phyloP scores from a whole-genome alignment of 2,113 vertebrate species.

The Thymallus thymallus region DNA sequence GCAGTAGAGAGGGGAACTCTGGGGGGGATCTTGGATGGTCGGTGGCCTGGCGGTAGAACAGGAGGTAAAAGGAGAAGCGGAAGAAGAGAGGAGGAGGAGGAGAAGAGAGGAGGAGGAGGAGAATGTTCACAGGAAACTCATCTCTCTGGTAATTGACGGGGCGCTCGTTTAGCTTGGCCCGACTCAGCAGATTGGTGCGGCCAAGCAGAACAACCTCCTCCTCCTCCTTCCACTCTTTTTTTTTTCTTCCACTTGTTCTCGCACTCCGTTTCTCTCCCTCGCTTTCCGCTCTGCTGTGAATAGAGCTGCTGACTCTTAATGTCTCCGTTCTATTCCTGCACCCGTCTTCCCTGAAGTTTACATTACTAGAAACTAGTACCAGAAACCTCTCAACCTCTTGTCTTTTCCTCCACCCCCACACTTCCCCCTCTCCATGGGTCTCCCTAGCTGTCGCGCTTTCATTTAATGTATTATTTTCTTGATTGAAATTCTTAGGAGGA shows the following conservation, averaged over 20 bases:
- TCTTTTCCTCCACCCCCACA: not conserved
- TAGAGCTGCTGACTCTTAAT: conserved; percentile 34
- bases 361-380: conserved; percentile 24
- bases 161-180: conserved; percentile 49
- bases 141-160: conserved; percentile 42
- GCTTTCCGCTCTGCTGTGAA: conserved; percentile 10
- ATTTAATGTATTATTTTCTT: not conserved
- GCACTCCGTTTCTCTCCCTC: conserved; percentile 6
- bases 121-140: conserved; percentile 34
- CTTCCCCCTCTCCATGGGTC: not conserved
- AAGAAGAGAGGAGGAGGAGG: not conserved
- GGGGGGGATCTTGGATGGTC: too few relatives aligned
- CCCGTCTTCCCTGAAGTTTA: conserved; percentile 7
- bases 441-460: not conserved
- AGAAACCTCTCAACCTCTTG: not conserved
- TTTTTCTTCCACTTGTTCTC: conserved; percentile 3
- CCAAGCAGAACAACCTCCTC: conserved; percentile 33
- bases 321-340: conserved; percentile 35
- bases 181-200: conserved; percentile 20
- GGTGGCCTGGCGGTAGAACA: not conserved
- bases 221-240: not conserved
- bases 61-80: not conserved
- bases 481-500: not conserved
- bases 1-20: too few relatives aligned
- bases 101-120: not conserved